Evolutionary conservation across 2,888 invertebrate species (phyloP), one percentile per base, ranked within the genome.

Genomic region (Tiliacea citrago): DNA sequence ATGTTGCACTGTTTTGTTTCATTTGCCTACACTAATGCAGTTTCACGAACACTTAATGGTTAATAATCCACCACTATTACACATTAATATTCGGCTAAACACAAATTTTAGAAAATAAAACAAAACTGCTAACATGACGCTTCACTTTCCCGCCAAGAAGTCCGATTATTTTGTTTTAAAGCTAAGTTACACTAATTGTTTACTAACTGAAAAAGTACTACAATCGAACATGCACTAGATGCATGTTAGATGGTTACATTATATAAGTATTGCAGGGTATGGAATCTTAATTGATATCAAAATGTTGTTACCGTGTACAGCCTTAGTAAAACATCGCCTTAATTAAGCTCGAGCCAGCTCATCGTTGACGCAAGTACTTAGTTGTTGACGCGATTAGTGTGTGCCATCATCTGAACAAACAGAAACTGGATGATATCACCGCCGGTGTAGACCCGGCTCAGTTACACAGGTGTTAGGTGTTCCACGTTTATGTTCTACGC

Each of bases 341-440:
- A 93, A 92, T 79, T 62, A 75, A 75, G 67, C 70, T 71, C 77
- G 63, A 84, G 92, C 91, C 91, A 92, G 90, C 92, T 92, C 92
- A 92, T 87, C 88, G 77, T 91, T 93, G 94, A 93, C 94, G 94
- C 90, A 94, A 91, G 89, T 88, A 29, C 29, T 29, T 29, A 81
- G 77, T 81, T 91, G 89, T 91, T 91, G 90, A 91, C 90, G 87
- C 88, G 87, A 89, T 86, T 85, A 83, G 75, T 85, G 81, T 87
- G 86, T 84, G 84, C 85, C 79, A 89, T 92, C 94, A 94, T 91
- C 93, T 95, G 94, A 88, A 87, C 89, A 94, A 94, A 95, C 86
- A 92, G 58, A 76, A 62, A 76, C 60, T 83, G 84, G 91, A 88
- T 95, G 95, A 94, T 93, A 92, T 95, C 95, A 95, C 88, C 91